phyloP scores from a whole-genome alignment of 2,888 invertebrate species.

The Brachylomia viminalis region DNA sequence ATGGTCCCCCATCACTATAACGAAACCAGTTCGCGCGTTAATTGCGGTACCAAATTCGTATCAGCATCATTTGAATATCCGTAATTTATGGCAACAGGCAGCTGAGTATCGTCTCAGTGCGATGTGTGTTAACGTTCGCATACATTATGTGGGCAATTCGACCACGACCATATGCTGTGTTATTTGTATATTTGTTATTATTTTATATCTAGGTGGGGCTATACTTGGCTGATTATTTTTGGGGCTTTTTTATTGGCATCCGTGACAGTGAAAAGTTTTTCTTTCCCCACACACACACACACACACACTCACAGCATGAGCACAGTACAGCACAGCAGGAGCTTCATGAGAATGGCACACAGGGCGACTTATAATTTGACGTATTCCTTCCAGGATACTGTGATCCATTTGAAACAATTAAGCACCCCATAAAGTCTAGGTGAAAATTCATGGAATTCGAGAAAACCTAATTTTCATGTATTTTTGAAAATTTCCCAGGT shows the following conservation, averaged over 20 bases:
- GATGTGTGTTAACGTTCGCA: constrained; percentile 84
- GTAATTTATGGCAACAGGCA: constrained; percentile 87
- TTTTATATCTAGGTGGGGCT: constrained; percentile 33
- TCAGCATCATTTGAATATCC: constrained; percentile 89
- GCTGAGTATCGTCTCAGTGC: constrained; percentile 84
- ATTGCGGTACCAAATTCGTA: constrained; percentile 90
- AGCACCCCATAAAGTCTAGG: too few relatives aligned
- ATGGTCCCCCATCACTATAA: constrained; percentile 79
- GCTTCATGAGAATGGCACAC: background rate
- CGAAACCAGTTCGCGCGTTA: constrained; percentile 88
- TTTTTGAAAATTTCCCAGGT: too few relatives aligned
- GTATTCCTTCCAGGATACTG: too few relatives aligned
- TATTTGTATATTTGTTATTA: constrained; percentile 59
- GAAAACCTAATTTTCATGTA: too few relatives aligned
- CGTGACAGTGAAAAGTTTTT: background rate
- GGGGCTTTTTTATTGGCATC: constrained; percentile 17
- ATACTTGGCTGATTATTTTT: constrained; percentile 21
- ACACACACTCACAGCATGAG: too few relatives aligned
- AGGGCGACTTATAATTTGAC: too few relatives aligned
- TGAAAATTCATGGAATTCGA: too few relatives aligned
- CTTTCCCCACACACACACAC: too few relatives aligned
- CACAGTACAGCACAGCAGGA: too few relatives aligned
- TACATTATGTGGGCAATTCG: constrained; percentile 77
- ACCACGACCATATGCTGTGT: constrained; percentile 68
- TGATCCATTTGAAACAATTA: too few relatives aligned